A percentile compares a stretch with the other conserved stretches of the same genome.
Evolutionary conservation across 35 echinoderm and acorn worm species (phyloP).

Genomic region (Chiridota heheva): DNA sequence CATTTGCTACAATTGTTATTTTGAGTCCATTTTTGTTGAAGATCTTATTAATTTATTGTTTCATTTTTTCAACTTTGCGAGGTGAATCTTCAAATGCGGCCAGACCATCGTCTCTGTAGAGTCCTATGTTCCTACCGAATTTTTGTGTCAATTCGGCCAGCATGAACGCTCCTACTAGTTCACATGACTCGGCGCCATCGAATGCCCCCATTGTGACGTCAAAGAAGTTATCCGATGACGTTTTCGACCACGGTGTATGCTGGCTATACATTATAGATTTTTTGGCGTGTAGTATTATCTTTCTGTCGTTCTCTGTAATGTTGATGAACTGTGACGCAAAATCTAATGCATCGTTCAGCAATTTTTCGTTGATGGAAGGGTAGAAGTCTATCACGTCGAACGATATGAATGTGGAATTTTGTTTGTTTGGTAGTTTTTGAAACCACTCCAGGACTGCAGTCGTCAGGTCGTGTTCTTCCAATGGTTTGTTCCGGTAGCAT

Average conservation of each 20-base stretch:
- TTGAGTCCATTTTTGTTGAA: not conserved
- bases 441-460: constrained; percentile 26
- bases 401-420: not conserved
- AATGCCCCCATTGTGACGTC: constrained; percentile 17
- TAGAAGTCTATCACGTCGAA: constrained; percentile 18
- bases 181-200: too few species aligned
- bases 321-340: not conserved
- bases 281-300: not conserved
- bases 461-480: not conserved
- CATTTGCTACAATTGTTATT: too few species aligned
- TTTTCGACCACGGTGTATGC: constrained; percentile 2
- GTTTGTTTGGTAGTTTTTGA: constrained; percentile 5
- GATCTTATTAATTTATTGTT: too few species aligned
- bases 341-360: constrained; percentile 1
- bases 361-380: constrained; percentile 15
- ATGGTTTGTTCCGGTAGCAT: not conserved
- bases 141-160: too few species aligned
- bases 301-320: not conserved
- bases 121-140: too few species aligned
- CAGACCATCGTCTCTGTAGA: too few species aligned
- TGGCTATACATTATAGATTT: not conserved
- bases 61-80: too few species aligned
- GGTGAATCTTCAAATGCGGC: too few species aligned
- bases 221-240: not conserved
- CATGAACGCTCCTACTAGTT: too few species aligned